Evolutionary conservation across 2,797 vertebrate species (phyloP).

Genomic region (Myotis vivesi): DNA sequence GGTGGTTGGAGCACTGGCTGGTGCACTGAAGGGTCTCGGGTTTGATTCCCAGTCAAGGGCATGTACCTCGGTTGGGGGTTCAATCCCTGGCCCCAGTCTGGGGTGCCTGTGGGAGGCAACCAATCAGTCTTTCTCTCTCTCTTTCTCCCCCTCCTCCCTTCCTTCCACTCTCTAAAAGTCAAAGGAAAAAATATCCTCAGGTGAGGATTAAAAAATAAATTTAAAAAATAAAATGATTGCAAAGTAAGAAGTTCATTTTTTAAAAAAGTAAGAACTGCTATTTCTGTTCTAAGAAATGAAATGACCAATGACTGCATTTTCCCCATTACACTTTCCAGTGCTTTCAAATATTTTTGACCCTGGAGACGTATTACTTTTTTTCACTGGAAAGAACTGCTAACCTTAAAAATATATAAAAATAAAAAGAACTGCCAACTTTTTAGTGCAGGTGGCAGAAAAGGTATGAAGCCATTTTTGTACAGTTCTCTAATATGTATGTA

Average conservation of each 20-base stretch:
- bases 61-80: too few species aligned
- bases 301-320: background rate
- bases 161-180: too few species aligned
- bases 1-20: too few species aligned
- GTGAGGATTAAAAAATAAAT: too few species aligned
- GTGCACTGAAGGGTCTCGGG: too few species aligned
- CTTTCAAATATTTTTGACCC: background rate
- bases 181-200: too few species aligned
- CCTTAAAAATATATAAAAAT: background rate
- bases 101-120: too few species aligned
- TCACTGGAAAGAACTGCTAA: background rate
- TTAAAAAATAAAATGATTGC: background rate
- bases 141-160: too few species aligned
- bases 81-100: too few species aligned
- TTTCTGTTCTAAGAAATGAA: background rate
- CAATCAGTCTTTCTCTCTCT: too few species aligned
- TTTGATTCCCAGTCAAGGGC: too few species aligned
- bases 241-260: background rate
- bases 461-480: background rate
- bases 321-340: background rate
- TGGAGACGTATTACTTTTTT: background rate
- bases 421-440: too few species aligned
- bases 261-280: background rate
- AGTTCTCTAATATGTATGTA: background rate
- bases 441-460: rapidly evolving